Base-by-base conservation (phyloP, 2,888 invertebrate genomes). In the Sialis lutaria region DNA sequence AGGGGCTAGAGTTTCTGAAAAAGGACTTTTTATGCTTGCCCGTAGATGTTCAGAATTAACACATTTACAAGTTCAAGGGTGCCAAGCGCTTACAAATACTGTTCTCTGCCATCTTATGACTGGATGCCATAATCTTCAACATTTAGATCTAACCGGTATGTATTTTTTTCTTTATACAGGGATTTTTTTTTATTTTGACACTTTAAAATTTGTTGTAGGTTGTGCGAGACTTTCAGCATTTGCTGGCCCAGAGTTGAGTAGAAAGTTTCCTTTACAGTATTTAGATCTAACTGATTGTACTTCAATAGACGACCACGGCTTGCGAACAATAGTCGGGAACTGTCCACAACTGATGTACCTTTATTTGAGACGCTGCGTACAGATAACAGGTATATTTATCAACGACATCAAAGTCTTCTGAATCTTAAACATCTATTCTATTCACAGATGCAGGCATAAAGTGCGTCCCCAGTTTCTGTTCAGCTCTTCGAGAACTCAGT, bases 231-330 rank as follows among this genome's bases (percentile, higher is more conserved):
- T 89, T 52, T 83, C 84, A 53, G 84, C 68, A 81, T 88, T 30
- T 79, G 77, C 55, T 74, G 79, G 57, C 74, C 76, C 42, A 30
- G 77, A 79, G 52, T 73, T 75, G 6, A 69, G 77, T 1, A 65
- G 79, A 48, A 68, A 80, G 45, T 73, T 91, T 9, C 77, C 84
- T 41, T 70, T 92, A 41, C 89, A 91, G 62, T 87, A 86, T 64
- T 72, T 93, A 53, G 92, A 93, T 67, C 73, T 93, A 56, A 91
- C 91, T 5, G 92, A 93, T 64, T 93, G 93, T 60, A 75, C 79
- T 49, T 75, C 78, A 12, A 74, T 93, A 40, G 84, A 88, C 51
- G 92, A 93, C 63, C 76, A 80, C 31, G 89, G 90, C 1, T 73
- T 93, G 9, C 79, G 84, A 55, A 76, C 85, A 41, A 77, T 91